A percentile compares a stretch with the other conserved stretches of the same genome.
Conservation (phyloP, 2,888 invertebrate genomes). For the Hermaeophaga mercurialis region DNA sequence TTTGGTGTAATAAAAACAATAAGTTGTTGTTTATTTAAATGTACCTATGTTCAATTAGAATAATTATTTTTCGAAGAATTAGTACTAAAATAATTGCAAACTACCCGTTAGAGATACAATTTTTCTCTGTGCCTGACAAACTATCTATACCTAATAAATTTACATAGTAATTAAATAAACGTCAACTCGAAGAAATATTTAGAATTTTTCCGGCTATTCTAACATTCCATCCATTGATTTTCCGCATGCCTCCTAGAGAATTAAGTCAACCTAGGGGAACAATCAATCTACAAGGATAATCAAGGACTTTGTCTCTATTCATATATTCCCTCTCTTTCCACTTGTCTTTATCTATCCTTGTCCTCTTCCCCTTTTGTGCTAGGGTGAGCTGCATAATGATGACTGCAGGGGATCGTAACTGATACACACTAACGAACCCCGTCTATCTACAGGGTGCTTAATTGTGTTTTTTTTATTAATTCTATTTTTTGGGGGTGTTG, state of each 20-base stretch:
- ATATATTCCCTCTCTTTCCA: conserved; percentile 1
- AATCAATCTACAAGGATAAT: conserved; percentile 24
- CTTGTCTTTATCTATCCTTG: conserved; percentile 5
- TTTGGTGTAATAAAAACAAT: too few relatives aligned
- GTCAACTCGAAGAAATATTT: too few relatives aligned
- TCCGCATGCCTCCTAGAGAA: conserved; percentile 14
- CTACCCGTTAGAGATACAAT: too few relatives aligned
- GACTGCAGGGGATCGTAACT: conserved; percentile 21
- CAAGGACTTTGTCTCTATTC: conserved; percentile 16
- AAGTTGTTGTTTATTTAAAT: too few relatives aligned
- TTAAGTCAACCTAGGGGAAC: conserved; percentile 24
- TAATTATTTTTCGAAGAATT: too few relatives aligned
- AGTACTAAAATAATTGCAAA: too few relatives aligned
- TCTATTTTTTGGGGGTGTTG: neutral
- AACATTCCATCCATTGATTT: too few relatives aligned
- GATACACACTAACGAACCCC: conserved; percentile 22
- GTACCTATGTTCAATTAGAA: too few relatives aligned
- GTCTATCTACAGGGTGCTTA: conserved; percentile 10
- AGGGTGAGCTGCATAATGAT: conserved; percentile 26
- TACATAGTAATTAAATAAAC: too few relatives aligned
- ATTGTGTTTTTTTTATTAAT: conserved; percentile 10
- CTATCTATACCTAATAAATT: too few relatives aligned
- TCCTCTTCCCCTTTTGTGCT: conserved; percentile 6
- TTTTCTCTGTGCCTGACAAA: too few relatives aligned
- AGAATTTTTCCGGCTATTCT: too few relatives aligned